Conservation (phyloP, 2,113 vertebrate species). For the Danionella cerebrum region DNA sequence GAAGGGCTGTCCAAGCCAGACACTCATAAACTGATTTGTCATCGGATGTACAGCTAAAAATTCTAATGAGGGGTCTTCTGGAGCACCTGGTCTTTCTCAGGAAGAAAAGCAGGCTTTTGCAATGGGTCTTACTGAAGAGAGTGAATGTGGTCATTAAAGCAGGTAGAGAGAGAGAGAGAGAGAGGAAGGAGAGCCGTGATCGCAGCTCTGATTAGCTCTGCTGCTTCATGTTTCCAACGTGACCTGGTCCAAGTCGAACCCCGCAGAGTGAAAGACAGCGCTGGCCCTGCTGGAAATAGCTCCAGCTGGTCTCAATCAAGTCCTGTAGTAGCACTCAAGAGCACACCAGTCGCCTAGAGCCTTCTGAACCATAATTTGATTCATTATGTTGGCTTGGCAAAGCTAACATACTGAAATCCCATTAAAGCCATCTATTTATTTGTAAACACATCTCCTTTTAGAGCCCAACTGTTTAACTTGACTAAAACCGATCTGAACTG, state of each 20-base stretch:
- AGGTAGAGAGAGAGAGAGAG: not conserved
- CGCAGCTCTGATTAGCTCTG: constrained; percentile 33
- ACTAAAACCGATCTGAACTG: too few relatives aligned
- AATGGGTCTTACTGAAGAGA: not conserved
- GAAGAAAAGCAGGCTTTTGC: not conserved
- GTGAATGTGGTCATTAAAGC: constrained; percentile 25
- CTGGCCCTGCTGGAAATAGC: not conserved
- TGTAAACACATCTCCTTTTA: too few relatives aligned
- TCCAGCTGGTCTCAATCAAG: not conserved
- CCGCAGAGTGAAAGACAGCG: constrained; percentile 11
- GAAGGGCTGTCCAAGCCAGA: not conserved
- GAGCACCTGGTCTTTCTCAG: not conserved
- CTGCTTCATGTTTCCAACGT: constrained; percentile 24
- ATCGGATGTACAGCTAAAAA: not conserved
- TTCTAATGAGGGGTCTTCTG: not conserved
- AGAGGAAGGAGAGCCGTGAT: constrained; percentile 16
- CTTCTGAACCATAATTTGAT: not conserved
- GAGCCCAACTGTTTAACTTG: too few relatives aligned
- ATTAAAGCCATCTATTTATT: too few relatives aligned
- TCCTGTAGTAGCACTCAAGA: not conserved
- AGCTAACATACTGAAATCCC: too few relatives aligned
- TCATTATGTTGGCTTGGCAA: not conserved
- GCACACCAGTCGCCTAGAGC: not conserved
- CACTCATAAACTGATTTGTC: not conserved
- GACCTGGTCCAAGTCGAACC: constrained; percentile 16